Percentiles rank a stretch among this genome's conserved stretches.
These are phyloP conservation scores for Fistularia tabacaria DNA, from an alignment of 2,797 vertebrate species.

Conservation along the genomic window DNA sequence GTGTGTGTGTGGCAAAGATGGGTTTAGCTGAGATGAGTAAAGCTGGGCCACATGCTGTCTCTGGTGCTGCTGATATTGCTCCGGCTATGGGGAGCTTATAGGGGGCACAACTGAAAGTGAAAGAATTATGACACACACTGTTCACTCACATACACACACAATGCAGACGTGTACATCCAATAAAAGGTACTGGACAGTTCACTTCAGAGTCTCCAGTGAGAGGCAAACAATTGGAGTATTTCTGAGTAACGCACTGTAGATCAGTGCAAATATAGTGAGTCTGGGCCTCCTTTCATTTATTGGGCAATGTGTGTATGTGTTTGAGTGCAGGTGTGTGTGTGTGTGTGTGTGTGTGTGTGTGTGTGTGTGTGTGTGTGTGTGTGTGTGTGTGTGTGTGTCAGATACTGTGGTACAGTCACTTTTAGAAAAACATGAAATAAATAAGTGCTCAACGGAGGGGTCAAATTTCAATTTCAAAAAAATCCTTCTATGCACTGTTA, in stretches of 20 bases:
- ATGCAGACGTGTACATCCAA: conserved; percentile 15
- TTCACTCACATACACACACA: conserved; percentile 15
- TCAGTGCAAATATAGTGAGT: conserved; percentile 8
- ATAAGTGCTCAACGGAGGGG: conserved; percentile 42
- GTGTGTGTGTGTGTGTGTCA: no score
- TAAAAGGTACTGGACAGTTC: conserved; percentile 29
- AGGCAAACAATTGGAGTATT: conserved; percentile 27
- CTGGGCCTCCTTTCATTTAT: background rate
- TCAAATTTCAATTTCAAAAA: conserved; percentile 71
- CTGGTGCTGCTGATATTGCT: conserved; percentile 69
- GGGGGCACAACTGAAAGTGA: conserved; percentile 47
- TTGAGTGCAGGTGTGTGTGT: background rate
- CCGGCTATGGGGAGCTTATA: conserved; percentile 37
- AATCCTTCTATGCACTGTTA: conserved; percentile 32
- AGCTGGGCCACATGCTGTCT: conserved; percentile 62
- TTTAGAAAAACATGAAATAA: no score
- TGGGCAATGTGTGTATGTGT: background rate
- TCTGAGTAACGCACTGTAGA: conserved; percentile 17
- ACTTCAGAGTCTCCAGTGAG: conserved; percentile 19
- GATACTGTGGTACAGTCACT: no score
- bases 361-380: no score
- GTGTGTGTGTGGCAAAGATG: conserved; percentile 41
- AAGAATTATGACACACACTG: conserved; percentile 48
- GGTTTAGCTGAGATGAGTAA: conserved; percentile 66
- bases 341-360: no score